Conservation (phyloP, 2,113 vertebrate genomes). For the Labrus mixtus region DNA sequence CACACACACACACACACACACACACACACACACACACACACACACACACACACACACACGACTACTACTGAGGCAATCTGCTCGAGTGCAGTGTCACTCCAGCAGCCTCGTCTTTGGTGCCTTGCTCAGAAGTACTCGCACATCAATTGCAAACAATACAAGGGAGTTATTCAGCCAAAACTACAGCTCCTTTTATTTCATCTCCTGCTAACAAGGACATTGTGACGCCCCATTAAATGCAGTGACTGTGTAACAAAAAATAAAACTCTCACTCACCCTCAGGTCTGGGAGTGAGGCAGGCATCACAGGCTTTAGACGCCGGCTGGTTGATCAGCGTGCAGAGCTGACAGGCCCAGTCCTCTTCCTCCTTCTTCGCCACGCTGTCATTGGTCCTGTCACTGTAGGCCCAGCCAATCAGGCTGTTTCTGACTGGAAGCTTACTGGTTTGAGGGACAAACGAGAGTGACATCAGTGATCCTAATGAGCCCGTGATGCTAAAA, state of each 20-base stretch:
- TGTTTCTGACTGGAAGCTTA: conserved; percentile 85
- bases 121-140: conserved; percentile 38
- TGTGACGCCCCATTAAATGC: conserved; percentile 35
- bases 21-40: too few species aligned
- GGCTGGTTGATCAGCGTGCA: conserved; percentile 93
- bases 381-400: conserved; percentile 71
- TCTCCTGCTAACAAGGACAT: conserved; percentile 50
- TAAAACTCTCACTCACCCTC: conserved; percentile 81
- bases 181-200: conserved; percentile 30
- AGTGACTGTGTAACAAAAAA: conserved; percentile 12
- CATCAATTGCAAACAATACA: conserved; percentile 2
- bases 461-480: not conserved
- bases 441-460: conserved; percentile 73
- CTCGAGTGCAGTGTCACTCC: conserved; percentile 23
- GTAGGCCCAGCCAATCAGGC: conserved; percentile 81
- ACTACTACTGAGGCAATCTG: not conserved
- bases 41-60: conserved; percentile 10
- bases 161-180: conserved; percentile 29
- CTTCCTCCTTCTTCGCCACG: conserved; percentile 85
- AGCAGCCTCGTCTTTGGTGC: conserved; percentile 15
- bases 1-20: too few species aligned
- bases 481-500: conserved; percentile 4
- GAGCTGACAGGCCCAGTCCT: conserved; percentile 88
- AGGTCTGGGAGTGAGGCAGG: conserved; percentile 89
- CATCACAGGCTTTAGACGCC: conserved; percentile 85